Evolutionary conservation across 2,888 invertebrate genomes (phyloP).

Genomic region (Volucella bombylans): DNA sequence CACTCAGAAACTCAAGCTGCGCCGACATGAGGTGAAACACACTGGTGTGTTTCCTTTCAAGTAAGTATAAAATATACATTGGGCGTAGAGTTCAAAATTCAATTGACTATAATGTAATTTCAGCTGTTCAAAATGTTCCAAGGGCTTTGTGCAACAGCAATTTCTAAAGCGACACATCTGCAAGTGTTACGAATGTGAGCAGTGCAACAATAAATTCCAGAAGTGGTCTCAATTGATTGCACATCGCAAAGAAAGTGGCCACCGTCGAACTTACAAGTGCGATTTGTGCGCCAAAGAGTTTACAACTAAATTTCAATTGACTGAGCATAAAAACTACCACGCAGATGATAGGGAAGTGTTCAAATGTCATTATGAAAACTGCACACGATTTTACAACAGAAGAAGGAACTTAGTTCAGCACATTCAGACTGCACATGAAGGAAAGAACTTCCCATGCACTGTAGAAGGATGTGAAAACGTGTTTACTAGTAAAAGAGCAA

Average conservation of each 20-base stretch:
- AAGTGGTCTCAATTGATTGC: slow-evolving; percentile 83
- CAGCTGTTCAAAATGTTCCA: slow-evolving; percentile 84
- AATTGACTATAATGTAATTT: slow-evolving; percentile 74
- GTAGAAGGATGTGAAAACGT: slow-evolving; percentile 76
- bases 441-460: slow-evolving; percentile 83
- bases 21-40: slow-evolving; percentile 85
- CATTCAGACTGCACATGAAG: slow-evolving; percentile 83
- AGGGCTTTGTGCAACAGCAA: slow-evolving; percentile 83
- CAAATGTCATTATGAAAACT: slow-evolving; percentile 80
- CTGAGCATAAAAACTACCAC: slow-evolving; percentile 76
- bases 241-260: slow-evolving; percentile 79
- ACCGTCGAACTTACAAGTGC: slow-evolving; percentile 75
- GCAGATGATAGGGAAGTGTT: slow-evolving; percentile 74
- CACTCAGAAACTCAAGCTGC: slow-evolving; percentile 84
- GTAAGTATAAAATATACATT: slow-evolving; percentile 58
- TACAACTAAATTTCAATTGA: slow-evolving; percentile 70
- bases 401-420: slow-evolving; percentile 85
- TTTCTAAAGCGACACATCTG: slow-evolving; percentile 83
- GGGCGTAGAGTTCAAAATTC: background rate
- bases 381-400: slow-evolving; percentile 83
- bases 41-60: slow-evolving; percentile 81
- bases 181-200: slow-evolving; percentile 81
- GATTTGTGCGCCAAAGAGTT: slow-evolving; percentile 77
- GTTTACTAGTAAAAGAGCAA: slow-evolving; percentile 18
- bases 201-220: slow-evolving; percentile 83